Conservation (phyloP, 2,113 vertebrate genomes). For the Urocynchramus pylzowi region DNA sequence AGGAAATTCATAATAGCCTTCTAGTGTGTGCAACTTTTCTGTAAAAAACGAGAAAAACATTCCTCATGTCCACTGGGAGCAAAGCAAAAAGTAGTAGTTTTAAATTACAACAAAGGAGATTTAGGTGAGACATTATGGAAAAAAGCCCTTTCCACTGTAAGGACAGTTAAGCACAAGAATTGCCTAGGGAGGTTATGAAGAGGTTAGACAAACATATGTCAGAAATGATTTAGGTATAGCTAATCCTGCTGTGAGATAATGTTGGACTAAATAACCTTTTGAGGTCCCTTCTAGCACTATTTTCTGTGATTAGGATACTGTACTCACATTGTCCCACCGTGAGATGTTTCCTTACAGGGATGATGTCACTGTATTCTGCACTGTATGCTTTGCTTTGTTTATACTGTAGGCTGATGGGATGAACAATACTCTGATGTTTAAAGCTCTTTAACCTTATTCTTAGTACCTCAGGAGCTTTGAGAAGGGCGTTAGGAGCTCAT, state of each 20-base stretch:
- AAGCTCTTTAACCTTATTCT: background rate
- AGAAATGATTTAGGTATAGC: constrained; percentile 60
- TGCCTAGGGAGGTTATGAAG: constrained; percentile 64
- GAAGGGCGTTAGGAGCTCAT: background rate
- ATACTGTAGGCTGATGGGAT: background rate
- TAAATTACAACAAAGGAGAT: constrained; percentile 61
- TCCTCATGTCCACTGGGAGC: constrained; percentile 37
- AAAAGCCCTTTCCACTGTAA: constrained; percentile 55
- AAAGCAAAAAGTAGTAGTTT: constrained; percentile 36
- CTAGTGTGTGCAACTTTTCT: constrained; percentile 6
- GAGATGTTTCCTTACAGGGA: background rate
- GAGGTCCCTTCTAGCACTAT: constrained; percentile 39
- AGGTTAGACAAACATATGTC: constrained; percentile 68
- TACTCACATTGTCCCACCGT: background rate
- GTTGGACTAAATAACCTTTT: constrained; percentile 57
- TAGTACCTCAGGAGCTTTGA: background rate
- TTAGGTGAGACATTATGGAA: constrained; percentile 59
- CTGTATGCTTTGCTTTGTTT: background rate
- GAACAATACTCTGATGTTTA: background rate
- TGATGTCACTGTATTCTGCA: background rate
- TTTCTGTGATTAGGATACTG: constrained; percentile 19
- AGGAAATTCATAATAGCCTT: constrained; percentile 26
- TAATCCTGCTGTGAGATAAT: constrained; percentile 58
- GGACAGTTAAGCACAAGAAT: constrained; percentile 64
- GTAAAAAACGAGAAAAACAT: constrained; percentile 45